A percentile compares a stretch with the other conserved stretches of the same genome.
These are phyloP conservation scores for Caprella mutica DNA, from an alignment of 2,888 invertebrate species.

Conservation along the genomic window DNA sequence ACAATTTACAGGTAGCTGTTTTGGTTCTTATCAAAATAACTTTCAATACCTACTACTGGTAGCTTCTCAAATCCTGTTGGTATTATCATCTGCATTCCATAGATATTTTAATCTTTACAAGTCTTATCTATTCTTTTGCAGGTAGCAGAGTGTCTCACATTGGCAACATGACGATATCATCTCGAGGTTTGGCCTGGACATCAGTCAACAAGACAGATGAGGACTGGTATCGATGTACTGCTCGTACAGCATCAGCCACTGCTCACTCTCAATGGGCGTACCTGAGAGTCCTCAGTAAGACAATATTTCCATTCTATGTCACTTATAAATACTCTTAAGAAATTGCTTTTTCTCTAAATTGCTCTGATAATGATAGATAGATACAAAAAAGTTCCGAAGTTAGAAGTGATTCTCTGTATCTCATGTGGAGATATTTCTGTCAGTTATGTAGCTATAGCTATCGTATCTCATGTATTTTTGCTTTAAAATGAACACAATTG, in stretches of 20 bases:
- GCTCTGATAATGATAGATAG: no score
- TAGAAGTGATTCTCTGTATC: neutral
- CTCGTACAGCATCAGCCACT: conserved; percentile 13
- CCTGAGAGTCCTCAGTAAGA: conserved; percentile 25
- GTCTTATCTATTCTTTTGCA: neutral
- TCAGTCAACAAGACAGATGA: conserved; percentile 25
- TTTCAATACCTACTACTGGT: no score
- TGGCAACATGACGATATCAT: neutral
- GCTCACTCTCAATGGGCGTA: conserved; percentile 24
- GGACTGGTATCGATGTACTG: conserved; percentile 24
- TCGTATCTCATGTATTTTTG: no score
- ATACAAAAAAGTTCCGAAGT: no score
- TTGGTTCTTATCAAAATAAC: no score
- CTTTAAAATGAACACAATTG: no score
- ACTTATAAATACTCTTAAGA: no score
- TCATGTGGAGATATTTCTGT: neutral
- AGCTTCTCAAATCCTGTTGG: no score
- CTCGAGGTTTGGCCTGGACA: conserved; percentile 16
- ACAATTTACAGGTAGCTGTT: no score
- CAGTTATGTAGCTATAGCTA: neutral
- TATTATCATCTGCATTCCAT: no score
- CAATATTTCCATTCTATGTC: neutral
- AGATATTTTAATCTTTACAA: no score
- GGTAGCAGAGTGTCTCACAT: neutral
- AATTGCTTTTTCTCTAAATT: neutral